Evolutionary conservation across 64 coral and sea anemone genomes (phyloP), one percentile per base, ranked within the genome.

Genomic region (Platygyra sinensis): DNA sequence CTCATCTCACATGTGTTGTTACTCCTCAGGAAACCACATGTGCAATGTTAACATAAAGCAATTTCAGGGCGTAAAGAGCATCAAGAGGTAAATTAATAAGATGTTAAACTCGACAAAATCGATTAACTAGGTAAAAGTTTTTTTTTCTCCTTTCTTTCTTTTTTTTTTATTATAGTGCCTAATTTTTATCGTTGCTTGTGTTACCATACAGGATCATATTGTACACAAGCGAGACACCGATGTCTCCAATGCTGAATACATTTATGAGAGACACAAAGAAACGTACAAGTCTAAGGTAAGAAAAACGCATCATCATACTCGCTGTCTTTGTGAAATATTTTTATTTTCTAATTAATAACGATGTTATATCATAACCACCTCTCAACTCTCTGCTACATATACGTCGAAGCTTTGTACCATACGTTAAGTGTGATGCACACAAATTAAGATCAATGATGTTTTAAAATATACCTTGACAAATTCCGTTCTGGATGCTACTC

Each of bases 181-280:
- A 20, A 19, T 67, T 67, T 24, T 67, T 24, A 20, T 11, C 10
- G 24, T 69, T 25, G 10, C 29, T 69, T 69, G 29, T 69, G 1
- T 69, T 27, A 9, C 10, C 24, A 5, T 69, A 69, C 22, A 69
- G 65, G n/a, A 69, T 8, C 54, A 5, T 61, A 13, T 33, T 18
- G 15, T 62, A 10, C 16, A 31, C 52, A 80, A 80, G 60, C 78
- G 54, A 17, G 49, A 25, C 78, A 80, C 78, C 62, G 78, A 80
- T 80, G 78, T 80, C 30, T 80, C 78, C 27, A 29, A 32, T 31
- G 78, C 78, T 3, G 55, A 80, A 30, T 29, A 55, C 28, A 80
- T 80, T 31, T 80, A 80, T 27, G 36, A 80, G 18, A 30, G 59
- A 32, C 61, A 60, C 28, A 10, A 80, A 30, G 1, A 60, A 30